Base-by-base conservation (phyloP, 2,113 vertebrate species). In the Pteronura brasiliensis region DNA sequence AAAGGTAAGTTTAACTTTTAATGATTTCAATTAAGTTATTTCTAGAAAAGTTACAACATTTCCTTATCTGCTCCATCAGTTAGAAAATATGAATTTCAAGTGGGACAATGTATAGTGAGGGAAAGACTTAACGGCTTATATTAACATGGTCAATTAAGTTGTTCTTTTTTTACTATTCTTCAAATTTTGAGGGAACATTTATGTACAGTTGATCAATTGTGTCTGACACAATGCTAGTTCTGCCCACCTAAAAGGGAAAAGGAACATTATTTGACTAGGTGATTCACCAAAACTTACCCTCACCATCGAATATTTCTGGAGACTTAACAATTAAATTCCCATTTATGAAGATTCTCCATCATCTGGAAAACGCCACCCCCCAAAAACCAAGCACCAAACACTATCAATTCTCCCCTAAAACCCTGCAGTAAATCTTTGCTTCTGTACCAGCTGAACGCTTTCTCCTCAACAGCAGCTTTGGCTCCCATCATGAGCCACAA, bases 1-100 rank as follows among this genome's bases (percentile, higher is more conserved):
- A 49, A 98, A 98, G 96, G 88, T 98, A 96, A 98, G 95, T 97
- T 98, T 98, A 90, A 98, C 97, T 99, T 98, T 98, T 98, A 98
- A 99, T 98, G 98, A 99, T 99, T 99, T 98, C 97, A 98, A 98
- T 98, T 98, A 98, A 98, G 98, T 98, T 98, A 98, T 98, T 98
- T 98, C 98, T 98, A 97, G 97, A 98, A 98, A 98, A 98, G 98
- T 98, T 98, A 98, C 97, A 98, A 97, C 98, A 98, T 98, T 98
- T 87, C 72, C 85, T 97, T 97, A 83, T 97, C 97, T 89, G 52
- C 97, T 98, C 90, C 96, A 96, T 97, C 97, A 98, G 97, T 98
- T 97, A 98, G 98, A 97, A 98, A 97, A 31, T 89, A 98, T 81
- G 93, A 97, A 97, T 98, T 96, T 96, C 95, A 98, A 96, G 95